phyloP scores from a whole-genome alignment of 2,113 vertebrate genomes.

The Pitta sordida region DNA sequence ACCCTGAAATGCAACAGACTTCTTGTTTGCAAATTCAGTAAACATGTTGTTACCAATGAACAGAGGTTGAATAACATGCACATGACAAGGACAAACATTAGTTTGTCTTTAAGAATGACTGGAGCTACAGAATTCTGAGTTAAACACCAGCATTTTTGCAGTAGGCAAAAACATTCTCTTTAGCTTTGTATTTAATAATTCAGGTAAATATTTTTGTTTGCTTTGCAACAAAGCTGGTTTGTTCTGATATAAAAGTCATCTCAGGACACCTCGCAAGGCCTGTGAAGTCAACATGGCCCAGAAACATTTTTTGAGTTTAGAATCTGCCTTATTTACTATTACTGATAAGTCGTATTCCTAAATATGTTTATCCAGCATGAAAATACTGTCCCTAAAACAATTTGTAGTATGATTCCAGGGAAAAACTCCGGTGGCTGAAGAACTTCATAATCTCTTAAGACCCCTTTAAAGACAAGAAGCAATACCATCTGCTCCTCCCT shows the following conservation, averaged over 20 bases:
- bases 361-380: background rate
- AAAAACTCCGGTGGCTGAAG: background rate
- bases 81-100: background rate
- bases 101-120: background rate
- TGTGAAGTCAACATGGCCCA: background rate
- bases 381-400: background rate
- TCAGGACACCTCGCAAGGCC: background rate
- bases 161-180: background rate
- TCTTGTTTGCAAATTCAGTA: background rate
- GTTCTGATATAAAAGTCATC: background rate
- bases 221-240: background rate
- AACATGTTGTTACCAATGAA: background rate
- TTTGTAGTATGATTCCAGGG: background rate
- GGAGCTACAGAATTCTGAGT: background rate
- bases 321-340: background rate
- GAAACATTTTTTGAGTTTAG: background rate
- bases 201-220: background rate
- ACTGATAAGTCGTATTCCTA: fast-evolving
- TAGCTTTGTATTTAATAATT: background rate
- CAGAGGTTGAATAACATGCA: background rate
- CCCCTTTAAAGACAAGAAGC: background rate
- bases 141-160: background rate
- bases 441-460: background rate
- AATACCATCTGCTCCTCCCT: background rate
- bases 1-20: background rate